Percentiles rank a stretch among this genome's conserved stretches.
Conservation (phyloP, 2,888 invertebrate genomes). For the Hymenopus coronatus region DNA sequence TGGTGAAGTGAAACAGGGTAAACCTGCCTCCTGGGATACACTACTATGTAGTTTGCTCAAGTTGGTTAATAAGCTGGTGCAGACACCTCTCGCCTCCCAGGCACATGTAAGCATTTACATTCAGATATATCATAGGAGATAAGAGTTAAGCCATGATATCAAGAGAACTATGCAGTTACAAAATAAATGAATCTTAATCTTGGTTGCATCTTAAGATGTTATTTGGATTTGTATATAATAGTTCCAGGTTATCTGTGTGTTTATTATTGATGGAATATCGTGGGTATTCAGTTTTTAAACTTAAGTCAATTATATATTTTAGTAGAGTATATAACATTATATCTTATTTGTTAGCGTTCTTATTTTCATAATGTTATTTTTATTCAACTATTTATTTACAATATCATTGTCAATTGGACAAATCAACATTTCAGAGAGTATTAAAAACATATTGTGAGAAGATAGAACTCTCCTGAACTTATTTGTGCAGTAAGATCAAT, state of each 20-base stretch:
- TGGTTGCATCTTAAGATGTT: background rate
- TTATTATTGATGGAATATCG: background rate
- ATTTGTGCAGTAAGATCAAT: no score
- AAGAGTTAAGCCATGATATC: background rate
- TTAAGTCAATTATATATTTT: background rate
- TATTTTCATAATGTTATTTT: no score
- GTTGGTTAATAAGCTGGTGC: conserved; percentile 61
- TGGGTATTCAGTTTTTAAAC: background rate
- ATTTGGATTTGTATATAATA: no score
- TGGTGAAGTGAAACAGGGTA: conserved; percentile 60
- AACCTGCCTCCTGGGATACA: conserved; percentile 68
- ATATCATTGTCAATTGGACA: no score
- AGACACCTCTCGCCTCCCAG: conserved; percentile 53
- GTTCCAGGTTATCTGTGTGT: no score
- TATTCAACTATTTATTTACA: no score
- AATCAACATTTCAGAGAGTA: no score
- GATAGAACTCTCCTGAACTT: no score
- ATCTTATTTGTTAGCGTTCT: no score
- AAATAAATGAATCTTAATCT: background rate
- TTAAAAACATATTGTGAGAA: no score
- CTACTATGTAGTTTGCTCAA: conserved; percentile 69
- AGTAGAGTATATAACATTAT: background rate
- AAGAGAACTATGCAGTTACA: background rate
- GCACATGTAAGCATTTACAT: conserved; percentile 46
- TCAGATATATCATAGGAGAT: background rate